Percentiles rank a stretch among this genome's conserved stretches.
Conservation (phyloP, 2,888 invertebrate species). For the Linnaemya vulpina region DNA sequence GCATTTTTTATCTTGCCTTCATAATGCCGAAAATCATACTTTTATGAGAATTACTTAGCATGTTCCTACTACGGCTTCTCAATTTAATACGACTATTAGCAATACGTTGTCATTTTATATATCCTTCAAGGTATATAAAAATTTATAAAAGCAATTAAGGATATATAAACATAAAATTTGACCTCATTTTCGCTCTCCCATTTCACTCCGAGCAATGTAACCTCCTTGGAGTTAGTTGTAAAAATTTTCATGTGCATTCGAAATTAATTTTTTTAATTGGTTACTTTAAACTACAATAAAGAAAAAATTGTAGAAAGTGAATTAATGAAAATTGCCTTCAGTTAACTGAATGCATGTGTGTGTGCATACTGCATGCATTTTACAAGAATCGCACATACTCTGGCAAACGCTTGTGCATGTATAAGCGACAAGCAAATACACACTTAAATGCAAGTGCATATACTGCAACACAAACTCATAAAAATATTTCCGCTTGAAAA, state of each 20-base stretch:
- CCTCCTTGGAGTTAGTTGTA: background rate
- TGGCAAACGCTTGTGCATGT: background rate
- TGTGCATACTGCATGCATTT: slow-evolving; percentile 28
- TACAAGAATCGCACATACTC: background rate
- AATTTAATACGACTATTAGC: slow-evolving; percentile 33
- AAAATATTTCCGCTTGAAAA: slow-evolving; percentile 33
- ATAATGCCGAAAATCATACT: background rate
- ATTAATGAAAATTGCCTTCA: background rate
- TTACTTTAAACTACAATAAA: background rate
- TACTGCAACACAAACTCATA: background rate
- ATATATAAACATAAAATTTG: slow-evolving; percentile 56
- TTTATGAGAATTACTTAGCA: background rate
- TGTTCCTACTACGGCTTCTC: background rate
- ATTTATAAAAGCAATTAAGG: slow-evolving; percentile 36
- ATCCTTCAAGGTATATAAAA: slow-evolving; percentile 40
- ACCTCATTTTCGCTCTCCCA: slow-evolving; percentile 21
- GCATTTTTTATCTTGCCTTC: background rate
- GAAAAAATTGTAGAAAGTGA: background rate
- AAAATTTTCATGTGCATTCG: background rate
- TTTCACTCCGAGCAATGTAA: background rate
- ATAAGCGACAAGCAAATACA: background rate
- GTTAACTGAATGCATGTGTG: background rate
- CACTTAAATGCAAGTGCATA: background rate
- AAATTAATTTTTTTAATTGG: background rate
- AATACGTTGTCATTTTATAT: slow-evolving; percentile 49